Percentiles rank a stretch among this genome's conserved stretches.
Conservation (phyloP, 2,113 vertebrate genomes). For the Neogale vison region DNA sequence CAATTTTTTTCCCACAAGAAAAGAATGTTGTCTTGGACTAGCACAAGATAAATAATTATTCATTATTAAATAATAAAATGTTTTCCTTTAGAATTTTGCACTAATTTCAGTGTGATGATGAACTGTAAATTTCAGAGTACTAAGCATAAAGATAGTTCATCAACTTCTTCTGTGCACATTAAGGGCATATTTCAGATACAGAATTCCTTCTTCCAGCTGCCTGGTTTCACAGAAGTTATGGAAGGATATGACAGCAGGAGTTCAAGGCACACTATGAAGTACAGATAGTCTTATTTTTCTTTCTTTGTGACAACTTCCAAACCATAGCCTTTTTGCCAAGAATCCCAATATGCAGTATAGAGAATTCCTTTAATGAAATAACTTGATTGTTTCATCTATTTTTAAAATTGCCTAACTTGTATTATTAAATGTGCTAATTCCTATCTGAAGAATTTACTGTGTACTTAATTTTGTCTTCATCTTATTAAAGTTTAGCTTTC, state of each 20-base stretch:
- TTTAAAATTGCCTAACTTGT: background rate
- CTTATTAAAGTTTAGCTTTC: background rate
- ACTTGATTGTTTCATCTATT: background rate
- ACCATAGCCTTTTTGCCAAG: background rate
- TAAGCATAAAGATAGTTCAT: background rate
- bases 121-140: background rate
- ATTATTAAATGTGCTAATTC: background rate
- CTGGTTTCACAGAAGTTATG: background rate
- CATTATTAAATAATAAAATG: slow-evolving; percentile 10
- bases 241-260: background rate
- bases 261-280: background rate
- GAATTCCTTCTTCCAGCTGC: background rate
- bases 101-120: background rate
- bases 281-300: background rate
- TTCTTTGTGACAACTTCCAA: background rate
- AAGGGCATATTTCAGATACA: background rate
- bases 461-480: background rate
- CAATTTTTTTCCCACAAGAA: background rate
- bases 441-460: background rate
- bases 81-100: background rate
- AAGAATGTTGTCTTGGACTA: background rate
- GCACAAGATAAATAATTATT: background rate
- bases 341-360: background rate
- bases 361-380: background rate
- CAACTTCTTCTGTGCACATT: background rate